Conservation (phyloP, 1,140 invertebrate species). For the Sipha flava region DNA sequence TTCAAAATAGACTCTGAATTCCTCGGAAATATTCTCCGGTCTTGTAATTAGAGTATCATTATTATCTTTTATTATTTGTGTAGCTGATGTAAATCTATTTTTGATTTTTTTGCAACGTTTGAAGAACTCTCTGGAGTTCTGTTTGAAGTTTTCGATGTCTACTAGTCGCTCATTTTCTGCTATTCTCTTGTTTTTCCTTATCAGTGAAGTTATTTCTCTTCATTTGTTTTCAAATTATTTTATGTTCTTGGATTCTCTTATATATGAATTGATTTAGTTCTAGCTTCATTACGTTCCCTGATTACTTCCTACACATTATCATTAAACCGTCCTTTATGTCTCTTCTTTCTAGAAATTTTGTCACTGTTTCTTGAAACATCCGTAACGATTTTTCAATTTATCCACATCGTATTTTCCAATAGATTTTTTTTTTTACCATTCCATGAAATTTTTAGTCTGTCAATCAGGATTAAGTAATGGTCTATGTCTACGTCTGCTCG, state of each 20-base stretch:
- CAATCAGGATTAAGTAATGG: too few relatives aligned
- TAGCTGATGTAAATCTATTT: background rate
- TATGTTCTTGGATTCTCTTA: background rate
- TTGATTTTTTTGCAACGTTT: conserved; percentile 1
- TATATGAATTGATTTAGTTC: background rate
- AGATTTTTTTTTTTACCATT: too few relatives aligned
- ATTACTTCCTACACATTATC: background rate
- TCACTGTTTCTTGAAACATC: background rate
- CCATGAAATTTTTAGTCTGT: background rate
- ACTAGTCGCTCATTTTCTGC: background rate
- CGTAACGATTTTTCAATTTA: background rate
- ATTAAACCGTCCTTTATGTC: conserved; percentile 1
- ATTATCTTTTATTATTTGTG: background rate
- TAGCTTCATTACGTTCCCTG: background rate
- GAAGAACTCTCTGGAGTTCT: conserved; percentile 1
- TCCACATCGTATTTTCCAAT: background rate
- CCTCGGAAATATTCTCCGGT: background rate
- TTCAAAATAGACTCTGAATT: background rate
- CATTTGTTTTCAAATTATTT: background rate
- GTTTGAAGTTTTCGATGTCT: background rate
- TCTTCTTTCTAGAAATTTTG: background rate
- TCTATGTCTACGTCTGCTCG: too few relatives aligned
- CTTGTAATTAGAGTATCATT: conserved; percentile 2
- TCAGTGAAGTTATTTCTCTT: background rate
- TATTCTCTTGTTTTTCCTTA: background rate